Base-by-base conservation (phyloP, 2,888 invertebrate genomes). In the Lepetodrilus schrolli region DNA sequence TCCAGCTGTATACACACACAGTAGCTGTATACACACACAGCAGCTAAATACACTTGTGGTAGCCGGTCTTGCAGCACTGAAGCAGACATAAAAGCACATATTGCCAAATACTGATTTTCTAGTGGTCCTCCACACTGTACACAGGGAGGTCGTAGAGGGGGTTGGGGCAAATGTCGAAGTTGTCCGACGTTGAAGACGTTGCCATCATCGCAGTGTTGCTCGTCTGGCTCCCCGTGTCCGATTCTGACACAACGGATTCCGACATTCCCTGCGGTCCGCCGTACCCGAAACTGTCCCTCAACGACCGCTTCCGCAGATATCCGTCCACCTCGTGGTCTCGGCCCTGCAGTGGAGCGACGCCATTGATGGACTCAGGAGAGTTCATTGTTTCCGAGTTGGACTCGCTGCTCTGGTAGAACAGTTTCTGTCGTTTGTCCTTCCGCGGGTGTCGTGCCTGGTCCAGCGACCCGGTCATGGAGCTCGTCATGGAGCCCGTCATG, bases 321-420 rank as follows among this genome's bases (percentile, higher is more conserved):
- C 48, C 48, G 21, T 72, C 66, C 47, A 72, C 36, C 48, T 72
- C 72, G 1, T 48, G 65, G 17, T 72, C 72, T 30, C 30, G 26
- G n/a, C 68, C 47, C 43, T 43, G 47, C 7, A 47, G 47, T 4
- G 23, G 23, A 36, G 23, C 13, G 13, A 72, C 72, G 4, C 74
- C 74, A 47, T 74, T 74, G 36, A 69, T 50, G 13, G 77, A 72
- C 34, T 77, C 77, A 0, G 84, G 83, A 1, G 83, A 84, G 43
- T 84, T 83, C 0, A 81, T 81, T 4, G 78, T 80, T 66, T 84
- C 83, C 0, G 84, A 85, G 51, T 82, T 84, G 49, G 86, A 86
- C 58, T 86, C 86, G 72, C 87, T 87, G 72, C 87, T 86, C 78
- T 84, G 84, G 75, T 86, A 86, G 76, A 86, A 86, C 70, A 86